Base-by-base conservation (phyloP, 2,113 vertebrate genomes). In the Cebidichthys violaceus region DNA sequence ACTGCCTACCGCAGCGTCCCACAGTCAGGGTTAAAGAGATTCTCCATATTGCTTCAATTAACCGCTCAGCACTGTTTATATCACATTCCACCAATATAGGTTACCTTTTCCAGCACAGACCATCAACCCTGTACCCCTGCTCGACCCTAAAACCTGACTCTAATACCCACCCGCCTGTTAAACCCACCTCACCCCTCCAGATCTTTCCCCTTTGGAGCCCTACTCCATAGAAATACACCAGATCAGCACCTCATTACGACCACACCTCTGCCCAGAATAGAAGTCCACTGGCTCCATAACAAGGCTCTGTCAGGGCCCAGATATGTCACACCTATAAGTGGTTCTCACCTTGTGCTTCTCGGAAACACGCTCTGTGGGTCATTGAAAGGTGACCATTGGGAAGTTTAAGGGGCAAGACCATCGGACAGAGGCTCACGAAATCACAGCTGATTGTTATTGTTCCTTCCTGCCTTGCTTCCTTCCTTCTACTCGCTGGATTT, bases 31-130 rank as follows among this genome's bases (percentile, higher is more conserved):
- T 78, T 89, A 82, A 89, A 87, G 78, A 90, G 79, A 86, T 86
- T 87, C 87, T 85, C 86, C 93, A 94, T 88, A 89, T 93, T 94
- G 92, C 79, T 91, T 94, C 87, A 92, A 93, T 95, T 94, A 94
- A 85, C 75, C 7, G 1, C 74, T 79, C 41, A 15, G 77, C 3
- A 1, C 77, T 87, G 89, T 94, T 93, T 94, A 91, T 89, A 89
- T 88, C 78, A 85, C 69, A 77, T 89, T 90, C 82, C 74, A 83
- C 70, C 88, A 77, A 84, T 73, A 79, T 80, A 80, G 78, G 80
- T 86, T 88, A 91, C 77, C 86, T 85, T 80, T 79, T 79, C 73
- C 75, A 88, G 47, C 33, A 2, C 75, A 89, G 83, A 80, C 86
- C 70, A 70, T 81, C 79, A 70, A 60, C 86, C 74, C 55, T 4